phyloP scores from a whole-genome alignment of 2,888 invertebrate genomes.

The Apodemia hepburni region DNA sequence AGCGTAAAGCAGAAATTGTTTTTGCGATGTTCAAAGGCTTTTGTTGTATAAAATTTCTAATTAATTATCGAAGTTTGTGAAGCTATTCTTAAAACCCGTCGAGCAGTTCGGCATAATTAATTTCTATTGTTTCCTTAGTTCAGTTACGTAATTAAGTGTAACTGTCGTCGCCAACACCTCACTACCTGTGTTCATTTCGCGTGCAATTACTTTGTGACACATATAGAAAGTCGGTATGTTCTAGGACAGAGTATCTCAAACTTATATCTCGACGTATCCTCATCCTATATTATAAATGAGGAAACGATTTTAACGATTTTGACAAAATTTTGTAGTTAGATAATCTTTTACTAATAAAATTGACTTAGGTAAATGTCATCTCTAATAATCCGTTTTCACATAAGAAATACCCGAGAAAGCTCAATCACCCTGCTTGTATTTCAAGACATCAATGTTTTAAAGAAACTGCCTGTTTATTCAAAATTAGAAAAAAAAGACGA shows the following conservation, averaged over 20 bases:
- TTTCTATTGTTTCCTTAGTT: conserved; percentile 10
- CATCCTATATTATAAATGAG: no score
- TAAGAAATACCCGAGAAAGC: no score
- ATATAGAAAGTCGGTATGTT: neutral
- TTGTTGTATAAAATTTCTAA: conserved; percentile 15
- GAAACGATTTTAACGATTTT: no score
- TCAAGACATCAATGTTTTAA: no score
- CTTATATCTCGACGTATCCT: neutral
- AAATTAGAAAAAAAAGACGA: no score
- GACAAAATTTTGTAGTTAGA: no score
- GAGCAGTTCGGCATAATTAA: conserved; percentile 8
- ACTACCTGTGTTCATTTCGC: conserved; percentile 13
- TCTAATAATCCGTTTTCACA: no score
- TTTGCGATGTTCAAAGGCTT: conserved; percentile 12
- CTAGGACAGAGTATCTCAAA: neutral
- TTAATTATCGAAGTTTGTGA: conserved; percentile 9
- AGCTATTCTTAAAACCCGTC: conserved; percentile 11
- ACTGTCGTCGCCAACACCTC: neutral
- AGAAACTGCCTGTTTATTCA: no score
- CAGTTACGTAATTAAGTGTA: conserved; percentile 9
- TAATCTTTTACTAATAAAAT: no score
- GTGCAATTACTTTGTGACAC: neutral
- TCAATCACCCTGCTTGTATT: no score
- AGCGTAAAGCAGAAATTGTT: conserved; percentile 3
- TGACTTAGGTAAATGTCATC: no score